Base-by-base conservation (phyloP, 1,140 invertebrate species). In the Pseudomyrmex concolor region DNA sequence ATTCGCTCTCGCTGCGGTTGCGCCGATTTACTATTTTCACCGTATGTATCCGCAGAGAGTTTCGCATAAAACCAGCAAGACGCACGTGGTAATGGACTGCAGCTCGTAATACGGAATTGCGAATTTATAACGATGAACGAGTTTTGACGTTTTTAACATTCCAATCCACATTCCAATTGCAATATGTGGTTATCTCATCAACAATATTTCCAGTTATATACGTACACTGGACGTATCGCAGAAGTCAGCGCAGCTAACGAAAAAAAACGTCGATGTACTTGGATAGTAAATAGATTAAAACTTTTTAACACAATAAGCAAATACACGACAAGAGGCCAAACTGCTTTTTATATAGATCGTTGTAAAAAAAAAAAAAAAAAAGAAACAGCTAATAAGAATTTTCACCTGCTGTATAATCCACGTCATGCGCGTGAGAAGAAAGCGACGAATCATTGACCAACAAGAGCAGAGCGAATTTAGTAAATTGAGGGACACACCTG, bases 401-500 rank as follows among this genome's bases (percentile, higher is more conserved):
- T 19, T 48, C 15, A 45, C 19, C 43, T 51, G 45, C 19, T 51
- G 17, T 13, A 51, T 51, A 10, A 51, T 51, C 50, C 19, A 15
- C 57, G 45, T 62, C 45, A 50, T 12, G 59, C 22, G 45, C 45
- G 22, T 10, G 48, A 63, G 19, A 74, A 62, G 15, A 63, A 45
- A 74, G 19, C 48, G 45, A 45, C 59, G 45, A 25, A 74, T 74
- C 57, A 63, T 74, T 48, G 48, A 34, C 19, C 19, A 51, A 50
- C n/a, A 10, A 25, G 19, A 73, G 71, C 71, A 73, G 17, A 50
- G 19, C 9, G 72, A 74, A 43, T 25, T 62, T 34, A 62, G 57
- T 74, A 74, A 74, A 74, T 74, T 62, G 60, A 74, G 59, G 45
- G 5, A 22, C 72, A 74, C 59, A 74, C 72, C 72, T 74, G 57